phyloP scores from a whole-genome alignment of 2,113 vertebrate species.

The Pygoscelis antarcticus region DNA sequence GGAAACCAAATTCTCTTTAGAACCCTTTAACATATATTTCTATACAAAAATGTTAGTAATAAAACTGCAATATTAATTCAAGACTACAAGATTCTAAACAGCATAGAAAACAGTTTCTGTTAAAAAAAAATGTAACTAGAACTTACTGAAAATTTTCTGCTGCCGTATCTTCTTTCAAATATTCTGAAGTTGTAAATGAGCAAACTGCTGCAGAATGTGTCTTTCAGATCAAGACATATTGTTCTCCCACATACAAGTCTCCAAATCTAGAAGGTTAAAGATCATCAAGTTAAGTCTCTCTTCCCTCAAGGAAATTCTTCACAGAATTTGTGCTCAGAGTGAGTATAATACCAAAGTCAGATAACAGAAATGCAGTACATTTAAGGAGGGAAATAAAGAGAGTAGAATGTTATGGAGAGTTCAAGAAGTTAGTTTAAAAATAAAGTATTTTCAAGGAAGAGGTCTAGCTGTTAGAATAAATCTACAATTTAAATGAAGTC shows the following conservation, averaged over 20 bases:
- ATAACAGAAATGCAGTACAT: background rate
- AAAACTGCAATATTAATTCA: background rate
- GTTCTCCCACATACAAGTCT: conserved; percentile 79
- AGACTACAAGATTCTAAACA: background rate
- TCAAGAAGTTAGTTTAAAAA: background rate
- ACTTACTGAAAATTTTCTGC: conserved; percentile 84
- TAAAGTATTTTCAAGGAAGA: background rate
- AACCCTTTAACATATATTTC: background rate
- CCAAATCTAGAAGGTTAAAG: conserved; percentile 75
- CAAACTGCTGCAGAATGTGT: conserved; percentile 82
- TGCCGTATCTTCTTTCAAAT: conserved; percentile 85
- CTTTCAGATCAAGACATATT: conserved; percentile 83
- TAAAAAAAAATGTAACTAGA: background rate
- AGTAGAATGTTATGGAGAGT: background rate
- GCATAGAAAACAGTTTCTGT: background rate
- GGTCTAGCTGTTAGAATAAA: background rate
- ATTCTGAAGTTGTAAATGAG: conserved; percentile 85
- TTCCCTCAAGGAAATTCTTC: background rate
- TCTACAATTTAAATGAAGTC: background rate
- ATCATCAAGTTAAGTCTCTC: background rate
- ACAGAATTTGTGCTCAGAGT: background rate
- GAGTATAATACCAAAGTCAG: background rate
- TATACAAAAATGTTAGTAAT: background rate
- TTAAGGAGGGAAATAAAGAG: background rate
- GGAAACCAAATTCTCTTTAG: background rate